Evolutionary conservation across 2,113 vertebrate genomes (phyloP).

Genomic region (Sinocyclocheilus anophthalmus): DNA sequence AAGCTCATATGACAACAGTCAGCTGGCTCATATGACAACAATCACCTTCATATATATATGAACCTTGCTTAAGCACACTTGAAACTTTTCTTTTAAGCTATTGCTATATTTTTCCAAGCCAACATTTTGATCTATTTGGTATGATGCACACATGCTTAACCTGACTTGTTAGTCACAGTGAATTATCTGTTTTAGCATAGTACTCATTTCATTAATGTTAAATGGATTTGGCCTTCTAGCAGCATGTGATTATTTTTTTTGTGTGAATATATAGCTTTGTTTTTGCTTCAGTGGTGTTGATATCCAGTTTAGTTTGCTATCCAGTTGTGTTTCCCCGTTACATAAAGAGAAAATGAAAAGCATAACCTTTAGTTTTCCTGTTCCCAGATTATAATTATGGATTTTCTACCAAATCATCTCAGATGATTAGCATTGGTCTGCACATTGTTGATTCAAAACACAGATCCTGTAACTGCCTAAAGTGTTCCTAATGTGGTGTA

Average conservation of each 20-base stretch:
- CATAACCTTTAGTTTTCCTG: background rate
- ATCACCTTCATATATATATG: background rate
- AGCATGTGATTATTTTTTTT: conserved; percentile 12
- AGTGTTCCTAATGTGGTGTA: background rate
- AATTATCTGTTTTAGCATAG: background rate
- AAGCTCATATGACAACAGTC: background rate
- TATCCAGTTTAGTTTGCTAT: background rate
- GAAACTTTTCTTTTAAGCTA: background rate
- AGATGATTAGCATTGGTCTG: background rate
- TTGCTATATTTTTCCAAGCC: background rate
- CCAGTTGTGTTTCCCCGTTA: background rate
- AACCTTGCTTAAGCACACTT: background rate
- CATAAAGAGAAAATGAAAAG: background rate
- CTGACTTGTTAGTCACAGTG: conserved; percentile 17
- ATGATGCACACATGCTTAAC: background rate
- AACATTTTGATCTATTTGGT: background rate
- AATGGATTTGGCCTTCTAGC: background rate
- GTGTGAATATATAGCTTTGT: background rate
- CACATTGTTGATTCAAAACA: background rate
- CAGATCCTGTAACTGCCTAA: background rate
- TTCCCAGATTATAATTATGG: background rate
- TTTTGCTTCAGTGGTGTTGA: background rate
- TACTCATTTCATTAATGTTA: conserved; percentile 1
- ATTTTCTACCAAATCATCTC: background rate
- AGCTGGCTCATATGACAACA: background rate